Evolutionary conservation across 2,113 vertebrate species (phyloP), one percentile per base, ranked within the genome.

Genomic region (Bujurquina vittata): DNA sequence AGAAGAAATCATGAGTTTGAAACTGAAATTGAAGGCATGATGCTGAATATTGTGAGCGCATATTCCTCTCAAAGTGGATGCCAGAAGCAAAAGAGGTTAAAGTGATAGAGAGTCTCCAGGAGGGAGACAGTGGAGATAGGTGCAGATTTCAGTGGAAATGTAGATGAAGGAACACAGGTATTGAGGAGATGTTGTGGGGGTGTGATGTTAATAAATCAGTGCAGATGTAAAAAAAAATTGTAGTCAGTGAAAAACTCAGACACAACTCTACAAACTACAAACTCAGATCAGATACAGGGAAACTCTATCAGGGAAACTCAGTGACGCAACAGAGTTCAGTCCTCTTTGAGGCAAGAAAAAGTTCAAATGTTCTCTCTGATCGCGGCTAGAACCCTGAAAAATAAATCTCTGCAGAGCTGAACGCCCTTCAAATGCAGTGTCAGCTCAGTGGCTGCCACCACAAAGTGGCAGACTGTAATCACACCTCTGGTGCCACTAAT

Each of bases 321-420:
- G 79, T 90, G 74, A 75, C 57, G 77, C 83, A 89, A 26, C 78
- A 74, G 62, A 85, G 85, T 79, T 87, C 86, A 35, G 52, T 91
- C 69, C 22, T 89, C 49, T 65, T 56, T 46, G 67, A 67, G 17
- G 18, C 43, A 40, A 52, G 63, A 10, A 84, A 56, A 72, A 10
- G 7, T 40, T 40, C 37, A 40, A 11, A 40, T 11, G 10, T 60
- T 4, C 0, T 87, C 65, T 65, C 58, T 31, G 5, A 67, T 37
- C 60, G 75, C 33, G 37, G 57, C 54, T 17, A 60, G 0, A 40
- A 67, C 62, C 23, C 7, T 35, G 26, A 2, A 23, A 23, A 35
- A 75, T 26, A 55, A 62, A 61, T 81, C 31, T 14, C 11, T 2
- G 6, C 23, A 84, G 63, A 79, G 43, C 46, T 84, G 79, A 54